Conservation (phyloP, 2,888 invertebrate genomes). For the Harpalus rufipes region DNA sequence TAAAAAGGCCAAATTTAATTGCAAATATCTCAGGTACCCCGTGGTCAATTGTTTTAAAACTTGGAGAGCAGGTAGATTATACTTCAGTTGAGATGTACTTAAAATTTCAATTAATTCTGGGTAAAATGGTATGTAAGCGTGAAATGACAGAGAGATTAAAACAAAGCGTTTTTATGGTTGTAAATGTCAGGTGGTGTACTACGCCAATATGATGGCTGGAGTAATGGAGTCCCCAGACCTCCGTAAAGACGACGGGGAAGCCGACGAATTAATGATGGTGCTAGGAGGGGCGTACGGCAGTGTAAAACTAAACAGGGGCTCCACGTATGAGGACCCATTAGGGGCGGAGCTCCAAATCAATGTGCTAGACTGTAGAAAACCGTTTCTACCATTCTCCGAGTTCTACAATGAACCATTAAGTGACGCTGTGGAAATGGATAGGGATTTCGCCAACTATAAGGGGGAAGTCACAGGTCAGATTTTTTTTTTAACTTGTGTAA, state of each 20-base stretch:
- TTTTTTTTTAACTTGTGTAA: not conserved
- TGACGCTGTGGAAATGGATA: conserved; percentile 95
- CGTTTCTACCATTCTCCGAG: conserved; percentile 91
- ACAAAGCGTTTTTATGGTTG: not conserved
- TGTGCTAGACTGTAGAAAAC: conserved; percentile 89
- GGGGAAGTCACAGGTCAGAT: conserved; percentile 78
- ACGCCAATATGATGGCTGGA: conserved; percentile 93
- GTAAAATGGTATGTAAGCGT: too few species aligned
- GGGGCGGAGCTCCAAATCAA: conserved; percentile 87
- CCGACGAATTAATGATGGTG: conserved; percentile 78
- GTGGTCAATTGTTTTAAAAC: too few species aligned
- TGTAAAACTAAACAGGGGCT: conserved; percentile 74
- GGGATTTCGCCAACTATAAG: conserved; percentile 94
- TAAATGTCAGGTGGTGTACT: conserved; percentile 85
- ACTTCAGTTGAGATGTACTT: too few species aligned
- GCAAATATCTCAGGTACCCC: too few species aligned
- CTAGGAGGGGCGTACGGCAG: conserved; percentile 72
- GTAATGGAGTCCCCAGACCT: conserved; percentile 82
- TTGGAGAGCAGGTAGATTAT: too few species aligned
- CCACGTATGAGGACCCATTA: conserved; percentile 81
- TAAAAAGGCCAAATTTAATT: too few species aligned
- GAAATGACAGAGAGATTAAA: too few species aligned
- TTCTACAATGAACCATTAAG: conserved; percentile 97
- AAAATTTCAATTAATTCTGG: too few species aligned
- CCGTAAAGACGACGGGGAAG: conserved; percentile 80